Evolutionary conservation across 2,888 invertebrate genomes (phyloP).

Genomic region (Caenorhabditis uteleia): DNA sequence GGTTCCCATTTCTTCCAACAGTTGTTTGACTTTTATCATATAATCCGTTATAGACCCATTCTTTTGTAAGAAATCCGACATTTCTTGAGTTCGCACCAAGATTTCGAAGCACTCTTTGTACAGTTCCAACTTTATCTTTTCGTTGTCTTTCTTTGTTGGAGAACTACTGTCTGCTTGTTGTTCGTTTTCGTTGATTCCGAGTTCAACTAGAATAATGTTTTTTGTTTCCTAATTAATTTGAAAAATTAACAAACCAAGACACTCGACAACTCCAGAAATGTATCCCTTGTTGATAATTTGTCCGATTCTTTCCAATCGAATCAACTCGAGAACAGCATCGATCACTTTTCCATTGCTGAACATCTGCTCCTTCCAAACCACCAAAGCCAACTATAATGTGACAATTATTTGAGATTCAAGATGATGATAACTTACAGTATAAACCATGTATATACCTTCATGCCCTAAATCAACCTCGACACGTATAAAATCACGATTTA

Average conservation of each 20-base stretch:
- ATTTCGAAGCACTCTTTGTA: slow-evolving; percentile 84
- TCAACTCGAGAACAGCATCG: slow-evolving; percentile 92
- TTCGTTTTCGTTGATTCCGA: slow-evolving; percentile 79
- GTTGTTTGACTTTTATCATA: slow-evolving; percentile 92
- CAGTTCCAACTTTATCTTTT: slow-evolving; percentile 58
- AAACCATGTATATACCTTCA: slow-evolving; percentile 96
- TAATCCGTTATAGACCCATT: slow-evolving; percentile 94
- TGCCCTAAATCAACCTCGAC: slow-evolving; percentile 97
- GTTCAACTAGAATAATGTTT: slow-evolving; percentile 68
- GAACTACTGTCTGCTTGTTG: not conserved
- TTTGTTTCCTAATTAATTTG: no score
- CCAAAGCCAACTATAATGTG: slow-evolving; percentile 84
- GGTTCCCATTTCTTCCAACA: slow-evolving; percentile 88
- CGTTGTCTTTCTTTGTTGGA: not conserved
- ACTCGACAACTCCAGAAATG: slow-evolving; percentile 97
- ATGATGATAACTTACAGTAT: slow-evolving; percentile 74
- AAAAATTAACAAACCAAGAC: slow-evolving; percentile 78
- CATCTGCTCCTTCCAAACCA: slow-evolving; percentile 94
- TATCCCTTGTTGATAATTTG: slow-evolving; percentile 94
- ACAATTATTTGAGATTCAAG: not conserved
- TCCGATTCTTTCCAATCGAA: slow-evolving; percentile 92
- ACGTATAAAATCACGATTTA: slow-evolving; percentile 98
- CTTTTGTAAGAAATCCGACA: slow-evolving; percentile 87
- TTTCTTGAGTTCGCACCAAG: slow-evolving; percentile 92
- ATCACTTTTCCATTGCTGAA: slow-evolving; percentile 89